Evolutionary conservation across 2,797 vertebrate species (phyloP), one percentile per base, ranked within the genome.

Genomic region (Lindbergichthys nudifrons): DNA sequence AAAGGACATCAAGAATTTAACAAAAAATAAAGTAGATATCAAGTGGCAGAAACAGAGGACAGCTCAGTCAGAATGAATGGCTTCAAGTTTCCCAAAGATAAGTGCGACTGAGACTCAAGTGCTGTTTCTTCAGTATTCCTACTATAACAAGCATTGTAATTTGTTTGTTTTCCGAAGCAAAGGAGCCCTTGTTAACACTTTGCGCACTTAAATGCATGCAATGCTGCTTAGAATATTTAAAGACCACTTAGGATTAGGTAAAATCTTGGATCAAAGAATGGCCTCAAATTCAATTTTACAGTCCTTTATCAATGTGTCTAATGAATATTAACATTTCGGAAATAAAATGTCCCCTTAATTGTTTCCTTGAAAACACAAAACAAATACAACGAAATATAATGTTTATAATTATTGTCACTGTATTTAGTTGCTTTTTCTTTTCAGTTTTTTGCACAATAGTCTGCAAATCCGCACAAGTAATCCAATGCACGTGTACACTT

Each of bases 1-100:
- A 39, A 39, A 23, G 51, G 57, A 52, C 70, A 79, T 52, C 18
- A 11, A 47, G 18, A 32, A 47, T 65, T 73, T 54, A 41, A 45
- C 42, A 48, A 23, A 59, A 77, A 52, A 14, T 21, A 48, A 54
- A 57, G 23, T 5, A 45, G 62, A 42, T 4, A 45, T 72, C 60
- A 76, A 42, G 39, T 43, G 26, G 26, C 52, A 36, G 14, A 53
- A 61, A 65, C 42, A 63, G 42, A 67, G 2, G 11, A 61, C 61
- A 73, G 47, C 47, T 32, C 19, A 57, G 23, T 50, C 43, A 41
- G 6, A 62, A 41, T 16, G 0, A 30, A 13, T 8, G 12, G 47
- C 8, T 41, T 51, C n/a, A 53, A 15, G 18, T 46, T 62, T 2
- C 23, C 8, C 36, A 64, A 65, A 65, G 23, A 66, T 15, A 7